Base-by-base conservation (phyloP, 2,888 invertebrate species). In the Heliconius hortense region DNA sequence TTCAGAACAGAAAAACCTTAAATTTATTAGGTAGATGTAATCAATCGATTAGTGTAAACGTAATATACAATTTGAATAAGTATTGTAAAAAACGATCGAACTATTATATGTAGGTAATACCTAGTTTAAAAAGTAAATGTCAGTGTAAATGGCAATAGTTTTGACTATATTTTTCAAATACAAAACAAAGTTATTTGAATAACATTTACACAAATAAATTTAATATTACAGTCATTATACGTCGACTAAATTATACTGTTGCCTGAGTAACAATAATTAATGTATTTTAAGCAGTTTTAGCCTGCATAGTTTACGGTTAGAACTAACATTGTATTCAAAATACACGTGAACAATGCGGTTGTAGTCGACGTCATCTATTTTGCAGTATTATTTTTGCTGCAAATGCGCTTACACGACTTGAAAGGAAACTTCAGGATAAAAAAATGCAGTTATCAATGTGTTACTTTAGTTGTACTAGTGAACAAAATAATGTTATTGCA, bases 301-400 rank as follows among this genome's bases (percentile, higher is more conserved):
- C 87, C 87, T 89, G 87, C 90, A 89, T 90, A 88, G 88, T 88
- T 89, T 85, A 88, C 86, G 84, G 86, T 87, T 86, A 84, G 85
- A 85, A 88, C 86, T 88, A 89, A 88, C 89, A 89, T 85, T 89
- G 90, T 91, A 91, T 92, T 92, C 91, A 90, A 89, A 92, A 91
- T 90, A 88, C 88, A 91, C 89, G 89, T 90, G 89, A 87, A 92
- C 91, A 91, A 91, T 94, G 93, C 93, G 87, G 93, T 86, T 84
- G 88, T 92, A 89, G 89, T 84, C 91, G 89, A 93, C 93, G 93
- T 93, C 93, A 93, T 90, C 84, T 90, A 88, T 84, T 91, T 93
- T 94, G 93, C 93, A 94, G 93, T 93, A 88, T 89, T 90, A 92
- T 89, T 93, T 93, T 90, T 86, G 90, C 92, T 86, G 88, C 90